phyloP scores from a whole-genome alignment of 2,888 invertebrate species.

The Vannuccia rotundouncinata region DNA sequence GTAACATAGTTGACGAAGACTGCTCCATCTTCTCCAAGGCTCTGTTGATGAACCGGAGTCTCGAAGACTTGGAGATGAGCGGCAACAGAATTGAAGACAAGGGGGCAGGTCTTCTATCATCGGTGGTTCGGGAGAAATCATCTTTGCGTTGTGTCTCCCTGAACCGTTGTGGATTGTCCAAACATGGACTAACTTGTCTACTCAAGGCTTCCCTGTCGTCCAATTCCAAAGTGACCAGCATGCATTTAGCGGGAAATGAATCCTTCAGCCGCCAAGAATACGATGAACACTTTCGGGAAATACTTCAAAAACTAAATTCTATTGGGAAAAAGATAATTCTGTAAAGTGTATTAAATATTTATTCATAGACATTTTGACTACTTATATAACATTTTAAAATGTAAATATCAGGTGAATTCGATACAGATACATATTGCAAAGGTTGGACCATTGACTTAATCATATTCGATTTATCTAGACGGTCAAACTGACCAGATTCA shows the following conservation, averaged over 20 bases:
- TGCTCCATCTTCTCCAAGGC: not conserved
- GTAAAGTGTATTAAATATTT: too few species aligned
- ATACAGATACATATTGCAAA: too few species aligned
- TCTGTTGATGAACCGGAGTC: not conserved
- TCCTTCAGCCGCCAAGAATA: not conserved
- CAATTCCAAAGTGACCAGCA: not conserved
- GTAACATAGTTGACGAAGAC: constrained; percentile 1
- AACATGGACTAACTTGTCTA: not conserved
- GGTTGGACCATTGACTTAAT: too few species aligned
- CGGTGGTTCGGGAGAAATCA: not conserved
- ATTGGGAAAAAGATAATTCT: not conserved
- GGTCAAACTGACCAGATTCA: too few species aligned
- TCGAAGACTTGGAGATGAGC: not conserved
- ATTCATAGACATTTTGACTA: too few species aligned
- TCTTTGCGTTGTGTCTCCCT: not conserved
- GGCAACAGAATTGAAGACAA: not conserved
- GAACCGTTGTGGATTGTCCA: not conserved
- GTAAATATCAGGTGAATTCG: too few species aligned
- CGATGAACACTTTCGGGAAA: not conserved
- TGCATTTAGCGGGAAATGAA: not conserved
- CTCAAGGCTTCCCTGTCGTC: not conserved
- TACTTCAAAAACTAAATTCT: not conserved
- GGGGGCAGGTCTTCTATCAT: not conserved
- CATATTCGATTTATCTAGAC: too few species aligned
- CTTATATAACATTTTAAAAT: too few species aligned